Base-by-base conservation (phyloP, 2,888 invertebrate species). In the Torymus auratus region DNA sequence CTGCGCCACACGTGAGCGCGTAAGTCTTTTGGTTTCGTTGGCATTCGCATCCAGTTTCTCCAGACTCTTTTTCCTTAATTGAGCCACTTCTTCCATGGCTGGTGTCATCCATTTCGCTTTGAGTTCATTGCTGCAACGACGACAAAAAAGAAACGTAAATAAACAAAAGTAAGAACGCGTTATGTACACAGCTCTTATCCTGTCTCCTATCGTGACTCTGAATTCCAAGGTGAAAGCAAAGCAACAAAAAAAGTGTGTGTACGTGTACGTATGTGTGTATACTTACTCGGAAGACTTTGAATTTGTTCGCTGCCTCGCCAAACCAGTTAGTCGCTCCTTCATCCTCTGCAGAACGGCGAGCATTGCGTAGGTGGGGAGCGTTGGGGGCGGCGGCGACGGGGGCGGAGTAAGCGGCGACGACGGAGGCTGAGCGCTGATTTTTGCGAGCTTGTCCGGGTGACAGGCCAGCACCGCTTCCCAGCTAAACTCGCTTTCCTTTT, bases 321-420 rank as follows among this genome's bases (percentile, higher is more conserved):
- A 73, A 61, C 89, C 87, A 10, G 88, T 84, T 76, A 90, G 90
- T 87, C 93, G 93, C 78, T 94, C 94, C 84, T 93, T 93, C 85
- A 93, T 93, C 86, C 92, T 93, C 58, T 93, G 92, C 75, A 94
- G 91, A 0, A 95, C 93, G 83, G 94, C 94, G 82, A 94, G 91
- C 95, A 96, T 96, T 0, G 95, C 95, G 67, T 94, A 94, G 0
- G 95, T 96, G 0, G 95, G 95, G 41, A 88, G 78, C 2, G 89
- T 87, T 14, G 88, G 86, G 1, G 88, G 88, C 3, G 88, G 87
- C 20, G 89, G 87, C 0, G 88, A 88, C 1, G 89, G 88, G 14
- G 87, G 87, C 0, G 88, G 86, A 13, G 87, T 84, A n/a, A 88
- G 86, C 3, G 88, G 87, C 41, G 88, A 85, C 2, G 87, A 86